Conservation (phyloP, 1,140 invertebrate species). For the Drosophila littoralis region DNA sequence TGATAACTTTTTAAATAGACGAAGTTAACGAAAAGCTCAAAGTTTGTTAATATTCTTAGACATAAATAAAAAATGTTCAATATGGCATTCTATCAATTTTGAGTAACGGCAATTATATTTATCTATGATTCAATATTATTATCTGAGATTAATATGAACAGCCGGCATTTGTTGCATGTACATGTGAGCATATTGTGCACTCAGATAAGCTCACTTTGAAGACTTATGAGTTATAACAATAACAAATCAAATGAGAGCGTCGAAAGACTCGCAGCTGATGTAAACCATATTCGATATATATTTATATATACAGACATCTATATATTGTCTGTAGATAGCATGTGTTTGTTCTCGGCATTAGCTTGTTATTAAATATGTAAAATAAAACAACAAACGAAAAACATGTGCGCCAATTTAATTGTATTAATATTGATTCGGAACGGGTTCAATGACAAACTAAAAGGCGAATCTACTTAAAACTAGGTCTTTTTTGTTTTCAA, state of each 20-base stretch:
- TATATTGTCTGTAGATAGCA: slow-evolving; percentile 18
- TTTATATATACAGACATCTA: neutral
- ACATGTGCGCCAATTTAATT: slow-evolving; percentile 1
- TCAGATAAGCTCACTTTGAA: no score
- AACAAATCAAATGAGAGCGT: neutral
- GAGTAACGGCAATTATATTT: no score
- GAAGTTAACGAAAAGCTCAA: no score
- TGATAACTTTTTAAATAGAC: no score
- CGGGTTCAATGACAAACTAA: neutral
- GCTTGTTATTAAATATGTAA: slow-evolving; percentile 21
- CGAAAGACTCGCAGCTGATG: slow-evolving; percentile 11
- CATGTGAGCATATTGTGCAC: no score
- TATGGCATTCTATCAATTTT: no score
- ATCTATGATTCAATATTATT: no score
- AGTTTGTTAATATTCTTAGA: no score
- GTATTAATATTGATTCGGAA: slow-evolving; percentile 2
- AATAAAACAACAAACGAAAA: slow-evolving; percentile 20
- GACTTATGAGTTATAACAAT: neutral
- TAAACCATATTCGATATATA: slow-evolving; percentile 13
- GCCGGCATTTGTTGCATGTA: no score
- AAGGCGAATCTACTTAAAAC: neutral
- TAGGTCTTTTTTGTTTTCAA: no score
- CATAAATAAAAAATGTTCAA: no score
- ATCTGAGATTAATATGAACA: no score
- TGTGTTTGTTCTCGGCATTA: slow-evolving; percentile 22